Evolutionary conservation across 2,888 invertebrate species (phyloP).

Genomic region (Agrilus mali): DNA sequence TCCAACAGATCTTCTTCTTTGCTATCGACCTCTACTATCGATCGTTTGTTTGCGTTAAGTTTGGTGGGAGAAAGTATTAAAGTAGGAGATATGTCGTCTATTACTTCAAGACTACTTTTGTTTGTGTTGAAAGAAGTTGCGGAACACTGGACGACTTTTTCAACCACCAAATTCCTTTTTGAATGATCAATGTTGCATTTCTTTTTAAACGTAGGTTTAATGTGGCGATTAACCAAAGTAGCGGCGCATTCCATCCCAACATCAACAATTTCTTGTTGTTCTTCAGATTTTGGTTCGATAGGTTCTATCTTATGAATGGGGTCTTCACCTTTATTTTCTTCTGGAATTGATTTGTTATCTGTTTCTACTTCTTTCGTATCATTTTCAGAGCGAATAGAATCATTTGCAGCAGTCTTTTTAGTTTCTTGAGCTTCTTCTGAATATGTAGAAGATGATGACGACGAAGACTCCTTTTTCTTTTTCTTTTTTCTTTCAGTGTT

Average conservation of each 20-base stretch:
- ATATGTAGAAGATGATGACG: too few species aligned
- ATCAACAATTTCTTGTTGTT: slow-evolving; percentile 2
- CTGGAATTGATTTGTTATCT: neutral
- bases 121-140: slow-evolving; percentile 13
- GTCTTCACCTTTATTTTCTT: slow-evolving; percentile 5
- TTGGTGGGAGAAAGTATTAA: slow-evolving; percentile 23
- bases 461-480: slow-evolving; percentile 1
- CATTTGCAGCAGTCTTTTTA: neutral
- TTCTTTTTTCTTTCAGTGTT: slow-evolving; percentile 4
- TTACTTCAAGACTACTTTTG: slow-evolving; percentile 12
- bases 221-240: slow-evolving; percentile 15
- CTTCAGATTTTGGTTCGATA: neutral
- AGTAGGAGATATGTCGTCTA: slow-evolving; percentile 12
- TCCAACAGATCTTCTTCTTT: slow-evolving; percentile 6
- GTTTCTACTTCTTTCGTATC: neutral
- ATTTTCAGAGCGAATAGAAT: neutral
- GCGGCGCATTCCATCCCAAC: slow-evolving; percentile 3
- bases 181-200: slow-evolving; percentile 21
- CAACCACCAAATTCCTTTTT: slow-evolving; percentile 9
- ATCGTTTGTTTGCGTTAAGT: slow-evolving; percentile 21
- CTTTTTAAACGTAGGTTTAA: slow-evolving; percentile 16
- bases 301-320: neutral
- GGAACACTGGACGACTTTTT: slow-evolving; percentile 7
- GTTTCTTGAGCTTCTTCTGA: slow-evolving; percentile 1
- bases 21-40: slow-evolving; percentile 13